These are phyloP conservation scores for Drosophila nigritarsus DNA, from an alignment of 2,888 invertebrate genomes.

Conservation along the genomic window DNA sequence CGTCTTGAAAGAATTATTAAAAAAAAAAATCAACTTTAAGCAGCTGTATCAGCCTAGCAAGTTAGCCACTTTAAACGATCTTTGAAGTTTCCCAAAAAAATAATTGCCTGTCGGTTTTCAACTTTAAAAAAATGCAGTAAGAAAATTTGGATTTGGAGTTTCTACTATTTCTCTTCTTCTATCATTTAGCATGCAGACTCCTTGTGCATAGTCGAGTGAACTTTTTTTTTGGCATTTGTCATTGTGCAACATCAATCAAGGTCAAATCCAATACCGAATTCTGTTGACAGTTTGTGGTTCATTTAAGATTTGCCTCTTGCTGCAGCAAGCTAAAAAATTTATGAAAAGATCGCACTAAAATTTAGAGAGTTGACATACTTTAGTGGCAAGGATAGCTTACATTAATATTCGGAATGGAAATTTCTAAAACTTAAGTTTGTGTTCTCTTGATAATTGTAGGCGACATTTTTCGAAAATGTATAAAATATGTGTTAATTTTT, in stretches of 20 bases:
- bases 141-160: too few species aligned
- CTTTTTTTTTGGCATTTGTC: not conserved
- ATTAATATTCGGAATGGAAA: not conserved
- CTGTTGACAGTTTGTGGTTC: not conserved
- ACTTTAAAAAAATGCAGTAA: too few species aligned
- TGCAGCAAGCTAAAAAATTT: not conserved
- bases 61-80: not conserved
- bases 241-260: not conserved
- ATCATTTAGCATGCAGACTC: not conserved
- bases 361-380: not conserved
- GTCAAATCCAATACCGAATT: not conserved
- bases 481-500: not conserved
- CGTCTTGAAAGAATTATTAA: not conserved
- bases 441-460: not conserved
- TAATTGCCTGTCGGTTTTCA: too few species aligned
- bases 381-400: not conserved
- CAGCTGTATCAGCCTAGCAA: not conserved
- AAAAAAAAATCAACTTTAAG: not conserved
- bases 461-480: too few species aligned
- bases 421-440: not conserved
- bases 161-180: too few species aligned
- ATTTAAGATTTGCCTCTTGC: not conserved
- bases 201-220: not conserved
- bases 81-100: not conserved
- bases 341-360: not conserved